Evolutionary conservation across 2,797 vertebrate genomes (phyloP).

Genomic region (Macropus fuliginosus): DNA sequence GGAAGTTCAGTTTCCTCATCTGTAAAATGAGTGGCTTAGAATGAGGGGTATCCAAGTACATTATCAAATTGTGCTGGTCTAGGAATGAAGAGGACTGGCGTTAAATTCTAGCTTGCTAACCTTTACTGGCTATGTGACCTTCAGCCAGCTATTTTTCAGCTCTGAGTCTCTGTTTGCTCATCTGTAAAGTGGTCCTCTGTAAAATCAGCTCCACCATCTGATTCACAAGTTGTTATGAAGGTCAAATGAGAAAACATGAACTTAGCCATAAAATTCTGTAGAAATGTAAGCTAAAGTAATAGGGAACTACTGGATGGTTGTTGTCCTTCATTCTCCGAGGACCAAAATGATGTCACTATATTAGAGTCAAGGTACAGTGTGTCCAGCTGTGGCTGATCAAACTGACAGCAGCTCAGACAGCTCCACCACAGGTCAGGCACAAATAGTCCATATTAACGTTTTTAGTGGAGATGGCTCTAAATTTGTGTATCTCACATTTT

Average conservation of each 20-base stretch:
- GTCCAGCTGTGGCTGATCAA: not conserved
- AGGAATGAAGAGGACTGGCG: not conserved
- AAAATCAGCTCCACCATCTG: not conserved
- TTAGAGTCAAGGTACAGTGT: not conserved
- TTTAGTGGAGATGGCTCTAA: not conserved
- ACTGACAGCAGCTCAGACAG: not conserved
- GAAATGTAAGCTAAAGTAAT: too few relatives aligned
- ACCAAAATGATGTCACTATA: not conserved
- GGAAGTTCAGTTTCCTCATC: not conserved
- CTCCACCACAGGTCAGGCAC: not conserved
- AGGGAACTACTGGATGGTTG: too few relatives aligned
- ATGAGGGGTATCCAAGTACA: not conserved
- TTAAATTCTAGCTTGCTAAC: not conserved
- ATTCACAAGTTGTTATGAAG: not conserved
- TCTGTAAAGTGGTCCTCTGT: not conserved
- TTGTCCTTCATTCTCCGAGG: not conserved
- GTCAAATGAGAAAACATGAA: not conserved
- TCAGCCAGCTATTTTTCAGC: not conserved
- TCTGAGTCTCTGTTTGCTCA: not conserved
- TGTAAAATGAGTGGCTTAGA: not conserved
- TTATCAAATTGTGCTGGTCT: not conserved
- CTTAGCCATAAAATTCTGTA: too few relatives aligned
- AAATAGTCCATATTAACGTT: not conserved
- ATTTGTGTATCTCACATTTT: not conserved
- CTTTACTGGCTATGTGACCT: not conserved